Evolutionary conservation across 2,113 vertebrate species (phyloP).

Genomic region (Dipodomys stephensi): DNA sequence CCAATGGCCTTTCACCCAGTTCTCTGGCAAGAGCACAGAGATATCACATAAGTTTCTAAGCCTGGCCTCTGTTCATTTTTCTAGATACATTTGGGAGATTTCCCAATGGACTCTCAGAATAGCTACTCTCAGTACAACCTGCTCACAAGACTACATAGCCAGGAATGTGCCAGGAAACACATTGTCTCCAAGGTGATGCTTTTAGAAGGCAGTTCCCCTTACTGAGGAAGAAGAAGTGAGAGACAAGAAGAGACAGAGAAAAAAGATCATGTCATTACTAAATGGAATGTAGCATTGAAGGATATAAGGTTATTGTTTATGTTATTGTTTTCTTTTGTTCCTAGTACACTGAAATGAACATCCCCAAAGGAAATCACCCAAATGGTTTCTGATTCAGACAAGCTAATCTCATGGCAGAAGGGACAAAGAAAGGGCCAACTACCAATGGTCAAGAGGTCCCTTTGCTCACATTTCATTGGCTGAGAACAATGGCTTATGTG

Average conservation of each 20-base stretch:
- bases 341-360: neutral
- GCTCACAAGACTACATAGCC: neutral
- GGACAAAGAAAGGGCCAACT: neutral
- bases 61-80: neutral
- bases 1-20: neutral
- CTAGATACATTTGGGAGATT: slow-evolving; percentile 28
- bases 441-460: neutral
- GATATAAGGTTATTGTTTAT: neutral
- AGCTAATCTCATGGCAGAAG: slow-evolving; percentile 5
- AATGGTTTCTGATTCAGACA: neutral
- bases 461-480: neutral
- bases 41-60: neutral
- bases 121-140: neutral
- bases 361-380: neutral
- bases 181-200: neutral
- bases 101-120: slow-evolving; percentile 30
- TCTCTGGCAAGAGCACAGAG: neutral
- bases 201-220: neutral
- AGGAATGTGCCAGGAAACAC: neutral
- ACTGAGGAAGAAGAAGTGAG: neutral
- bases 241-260: neutral
- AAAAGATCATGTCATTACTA: neutral
- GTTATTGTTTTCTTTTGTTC: neutral
- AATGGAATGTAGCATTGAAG: neutral
- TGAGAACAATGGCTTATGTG: neutral